A percentile compares a stretch with the other conserved stretches of the same genome.
Conservation (phyloP, 2,113 vertebrate species). For the Dromiciops gliroides region DNA sequence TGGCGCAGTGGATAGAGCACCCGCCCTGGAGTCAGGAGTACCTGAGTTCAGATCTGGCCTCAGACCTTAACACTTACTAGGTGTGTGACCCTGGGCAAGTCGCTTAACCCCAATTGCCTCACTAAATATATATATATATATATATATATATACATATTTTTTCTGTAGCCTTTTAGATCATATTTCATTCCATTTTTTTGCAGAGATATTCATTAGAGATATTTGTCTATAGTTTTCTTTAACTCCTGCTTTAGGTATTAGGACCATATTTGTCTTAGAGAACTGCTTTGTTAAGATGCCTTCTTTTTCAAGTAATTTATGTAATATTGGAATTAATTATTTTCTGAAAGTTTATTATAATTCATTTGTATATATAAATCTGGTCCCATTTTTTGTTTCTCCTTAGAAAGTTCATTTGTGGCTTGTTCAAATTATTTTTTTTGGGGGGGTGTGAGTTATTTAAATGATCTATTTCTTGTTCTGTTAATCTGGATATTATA, state of each 20-base stretch:
- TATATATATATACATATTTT: no score
- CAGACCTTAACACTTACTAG: no score
- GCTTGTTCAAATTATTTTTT: neutral
- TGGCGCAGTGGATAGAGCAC: no score
- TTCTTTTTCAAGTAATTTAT: neutral
- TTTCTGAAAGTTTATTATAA: neutral
- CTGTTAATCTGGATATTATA: neutral
- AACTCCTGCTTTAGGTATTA: neutral
- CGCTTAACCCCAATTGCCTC: no score
- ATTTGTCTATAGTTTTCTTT: neutral
- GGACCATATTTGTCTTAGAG: neutral
- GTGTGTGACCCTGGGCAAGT: no score
- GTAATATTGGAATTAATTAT: neutral
- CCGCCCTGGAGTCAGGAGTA: no score
- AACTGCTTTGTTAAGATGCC: neutral
- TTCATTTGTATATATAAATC: neutral
- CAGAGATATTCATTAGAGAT: neutral
- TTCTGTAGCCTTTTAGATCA: neutral
- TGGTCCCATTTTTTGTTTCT: neutral
- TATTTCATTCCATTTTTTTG: neutral
- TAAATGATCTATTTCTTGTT: neutral
- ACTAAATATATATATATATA: no score
- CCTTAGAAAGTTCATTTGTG: neutral
- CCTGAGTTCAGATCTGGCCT: no score
- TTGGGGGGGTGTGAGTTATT: neutral